Evolutionary conservation across 2,113 vertebrate genomes (phyloP).

Genomic region (Planiliza haematocheilus): DNA sequence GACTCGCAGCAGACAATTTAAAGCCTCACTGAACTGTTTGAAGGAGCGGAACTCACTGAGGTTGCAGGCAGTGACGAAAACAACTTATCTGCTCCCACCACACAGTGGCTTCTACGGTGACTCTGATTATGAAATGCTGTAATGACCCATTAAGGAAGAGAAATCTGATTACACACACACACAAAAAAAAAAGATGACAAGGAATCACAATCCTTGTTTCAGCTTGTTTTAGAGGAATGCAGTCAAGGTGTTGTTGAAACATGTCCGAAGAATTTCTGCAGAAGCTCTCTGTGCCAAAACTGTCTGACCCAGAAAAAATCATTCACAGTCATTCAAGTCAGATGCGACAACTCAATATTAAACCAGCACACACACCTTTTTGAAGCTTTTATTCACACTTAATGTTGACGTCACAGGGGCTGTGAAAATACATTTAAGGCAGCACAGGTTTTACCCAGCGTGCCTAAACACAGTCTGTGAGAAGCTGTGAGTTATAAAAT

Average conservation of each 20-base stretch:
- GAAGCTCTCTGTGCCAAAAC: slow-evolving; percentile 1
- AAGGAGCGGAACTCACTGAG: slow-evolving; percentile 25
- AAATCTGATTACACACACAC: neutral
- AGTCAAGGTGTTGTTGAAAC: slow-evolving; percentile 55
- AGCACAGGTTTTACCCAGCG: neutral
- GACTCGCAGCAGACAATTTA: slow-evolving; percentile 47
- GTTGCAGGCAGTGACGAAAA: slow-evolving; percentile 15
- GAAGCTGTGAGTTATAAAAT: neutral
- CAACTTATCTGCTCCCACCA: neutral
- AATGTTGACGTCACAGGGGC: neutral
- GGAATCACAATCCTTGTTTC: slow-evolving; percentile 47
- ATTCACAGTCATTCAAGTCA: neutral
- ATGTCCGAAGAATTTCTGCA: slow-evolving; percentile 30
- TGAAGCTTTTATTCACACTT: slow-evolving; percentile 43
- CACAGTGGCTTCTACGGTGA: neutral
- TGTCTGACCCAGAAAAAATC: slow-evolving; percentile 6
- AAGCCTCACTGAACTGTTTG: slow-evolving; percentile 39
- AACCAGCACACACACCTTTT: neutral
- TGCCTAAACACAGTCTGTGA: neutral
- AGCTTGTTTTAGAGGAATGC: slow-evolving; percentile 74
- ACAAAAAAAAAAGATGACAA: neutral
- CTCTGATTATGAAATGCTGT: slow-evolving; percentile 4
- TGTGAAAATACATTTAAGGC: neutral
- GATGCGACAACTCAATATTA: slow-evolving; percentile 14
- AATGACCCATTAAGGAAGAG: neutral